Percentiles rank a stretch among this genome's conserved stretches.
Conservation (phyloP, 2,888 invertebrate species). For the Rhagonycha lutea region DNA sequence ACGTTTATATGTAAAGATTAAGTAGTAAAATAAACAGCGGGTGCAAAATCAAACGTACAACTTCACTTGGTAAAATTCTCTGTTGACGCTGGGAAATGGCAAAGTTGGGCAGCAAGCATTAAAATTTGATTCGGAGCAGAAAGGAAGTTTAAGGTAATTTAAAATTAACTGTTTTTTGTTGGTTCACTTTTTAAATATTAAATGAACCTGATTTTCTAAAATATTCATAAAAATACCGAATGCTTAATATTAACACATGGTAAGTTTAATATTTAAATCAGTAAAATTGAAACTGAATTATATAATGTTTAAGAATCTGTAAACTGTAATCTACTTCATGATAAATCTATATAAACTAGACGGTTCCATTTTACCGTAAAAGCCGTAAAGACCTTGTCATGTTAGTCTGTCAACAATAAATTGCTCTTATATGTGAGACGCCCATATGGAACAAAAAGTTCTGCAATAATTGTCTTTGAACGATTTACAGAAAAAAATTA, state of each 20-base stretch:
- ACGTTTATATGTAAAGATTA: neutral
- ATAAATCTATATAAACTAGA: neutral
- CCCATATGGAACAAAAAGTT: neutral
- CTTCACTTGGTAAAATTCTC: slow-evolving; percentile 7
- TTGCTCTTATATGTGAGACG: neutral
- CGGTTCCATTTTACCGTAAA: neutral
- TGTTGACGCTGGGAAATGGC: slow-evolving; percentile 13
- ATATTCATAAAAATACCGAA: neutral
- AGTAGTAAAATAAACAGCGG: slow-evolving; percentile 17
- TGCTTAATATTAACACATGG: neutral
- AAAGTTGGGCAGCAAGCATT: slow-evolving; percentile 7
- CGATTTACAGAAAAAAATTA: neutral
- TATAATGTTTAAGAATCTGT: neutral
- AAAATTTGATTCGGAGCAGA: neutral
- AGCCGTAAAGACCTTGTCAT: neutral
- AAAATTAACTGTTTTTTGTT: neutral
- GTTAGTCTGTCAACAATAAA: neutral
- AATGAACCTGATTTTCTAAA: neutral
- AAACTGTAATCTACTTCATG: neutral
- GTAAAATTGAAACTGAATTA: neutral
- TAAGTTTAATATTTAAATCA: neutral
- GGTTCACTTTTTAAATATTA: neutral
- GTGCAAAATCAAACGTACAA: slow-evolving; percentile 18
- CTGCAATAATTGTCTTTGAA: neutral
- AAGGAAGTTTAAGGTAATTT: neutral